These are phyloP conservation scores for Orientallactaga bullata DNA, from an alignment of 2,113 vertebrate species.

Conservation along the genomic window DNA sequence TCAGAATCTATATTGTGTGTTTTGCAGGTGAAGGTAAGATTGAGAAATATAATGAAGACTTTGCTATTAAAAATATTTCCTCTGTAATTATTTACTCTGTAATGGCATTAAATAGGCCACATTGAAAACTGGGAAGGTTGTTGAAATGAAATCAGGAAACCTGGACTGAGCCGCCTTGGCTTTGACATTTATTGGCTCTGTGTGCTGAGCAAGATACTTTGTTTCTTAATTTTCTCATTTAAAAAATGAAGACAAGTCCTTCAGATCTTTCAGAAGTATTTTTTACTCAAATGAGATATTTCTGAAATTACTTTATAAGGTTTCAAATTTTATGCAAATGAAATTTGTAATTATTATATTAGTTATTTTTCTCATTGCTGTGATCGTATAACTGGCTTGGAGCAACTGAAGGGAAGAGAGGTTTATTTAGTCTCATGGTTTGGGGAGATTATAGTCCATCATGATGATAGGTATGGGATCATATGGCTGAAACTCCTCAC, in stretches of 20 bases:
- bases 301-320: slow-evolving; percentile 36
- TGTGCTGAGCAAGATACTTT: neutral
- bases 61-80: slow-evolving; percentile 16
- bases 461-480: neutral
- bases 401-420: neutral
- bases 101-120: slow-evolving; percentile 21
- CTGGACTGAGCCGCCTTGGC: neutral
- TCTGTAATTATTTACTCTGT: slow-evolving; percentile 31
- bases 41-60: slow-evolving; percentile 4
- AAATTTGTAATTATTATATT: slow-evolving; percentile 53
- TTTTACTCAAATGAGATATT: slow-evolving; percentile 33
- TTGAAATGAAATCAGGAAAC: slow-evolving; percentile 27
- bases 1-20: neutral
- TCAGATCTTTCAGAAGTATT: slow-evolving; percentile 27
- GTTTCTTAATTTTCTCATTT: slow-evolving; percentile 57
- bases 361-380: neutral
- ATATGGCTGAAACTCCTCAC: neutral
- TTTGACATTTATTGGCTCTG: neutral
- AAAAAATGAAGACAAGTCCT: slow-evolving; percentile 43
- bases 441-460: neutral
- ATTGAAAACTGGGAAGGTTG: slow-evolving; percentile 15
- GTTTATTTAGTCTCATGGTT: neutral
- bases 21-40: neutral
- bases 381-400: neutral
- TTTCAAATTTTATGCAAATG: slow-evolving; percentile 38